phyloP scores from a whole-genome alignment of 2,888 invertebrate species.

The Apomyelois bistriatella region DNA sequence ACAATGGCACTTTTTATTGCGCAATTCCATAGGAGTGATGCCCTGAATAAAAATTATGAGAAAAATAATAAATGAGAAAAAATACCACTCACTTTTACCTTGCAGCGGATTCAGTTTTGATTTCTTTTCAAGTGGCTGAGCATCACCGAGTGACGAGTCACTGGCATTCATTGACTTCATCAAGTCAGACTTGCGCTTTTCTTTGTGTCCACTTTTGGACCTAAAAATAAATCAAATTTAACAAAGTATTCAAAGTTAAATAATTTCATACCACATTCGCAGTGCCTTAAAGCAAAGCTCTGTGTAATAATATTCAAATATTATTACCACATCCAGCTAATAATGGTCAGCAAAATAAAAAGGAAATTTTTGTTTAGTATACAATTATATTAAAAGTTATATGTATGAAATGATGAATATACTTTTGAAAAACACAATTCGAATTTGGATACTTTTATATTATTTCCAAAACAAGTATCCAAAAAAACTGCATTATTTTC shows the following conservation, averaged over 20 bases:
- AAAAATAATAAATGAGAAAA: too few relatives aligned
- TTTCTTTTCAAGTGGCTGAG: constrained; percentile 67
- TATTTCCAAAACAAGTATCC: too few relatives aligned
- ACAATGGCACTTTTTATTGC: too few relatives aligned
- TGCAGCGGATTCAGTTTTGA: constrained; percentile 69
- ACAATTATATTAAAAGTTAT: neutral
- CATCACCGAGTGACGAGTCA: constrained; percentile 58
- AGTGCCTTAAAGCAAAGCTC: constrained; percentile 7
- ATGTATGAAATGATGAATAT: neutral
- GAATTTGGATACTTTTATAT: too few relatives aligned
- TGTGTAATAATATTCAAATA: constrained; percentile 1
- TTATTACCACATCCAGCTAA: constrained; percentile 13
- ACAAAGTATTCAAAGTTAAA: neutral
- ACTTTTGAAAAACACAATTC: too few relatives aligned
- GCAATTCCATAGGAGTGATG: too few relatives aligned
- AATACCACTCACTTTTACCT: constrained; percentile 41
- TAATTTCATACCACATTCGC: constrained; percentile 6
- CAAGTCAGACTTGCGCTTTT: constrained; percentile 76
- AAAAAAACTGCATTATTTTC: too few relatives aligned
- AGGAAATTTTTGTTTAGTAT: constrained; percentile 9
- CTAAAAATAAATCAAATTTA: constrained; percentile 48
- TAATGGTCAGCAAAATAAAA: constrained; percentile 14
- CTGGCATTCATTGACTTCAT: constrained; percentile 62
- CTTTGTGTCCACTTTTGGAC: constrained; percentile 82
- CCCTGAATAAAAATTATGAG: too few relatives aligned